phyloP scores from a whole-genome alignment of 2,113 vertebrate species.

The Octodon degus region DNA sequence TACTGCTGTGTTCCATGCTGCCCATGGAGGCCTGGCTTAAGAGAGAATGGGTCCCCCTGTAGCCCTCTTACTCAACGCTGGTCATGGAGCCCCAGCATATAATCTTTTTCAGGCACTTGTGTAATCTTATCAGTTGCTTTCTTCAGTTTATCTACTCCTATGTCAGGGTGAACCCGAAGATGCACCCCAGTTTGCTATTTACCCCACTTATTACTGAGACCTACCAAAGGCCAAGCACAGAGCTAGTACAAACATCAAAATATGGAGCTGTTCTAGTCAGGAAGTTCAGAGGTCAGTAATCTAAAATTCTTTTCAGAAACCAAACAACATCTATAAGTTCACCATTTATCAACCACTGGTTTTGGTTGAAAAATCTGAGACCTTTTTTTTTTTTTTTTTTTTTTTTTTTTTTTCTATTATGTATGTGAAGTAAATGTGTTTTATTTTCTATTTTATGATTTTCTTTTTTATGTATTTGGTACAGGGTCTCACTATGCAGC shows the following conservation, averaged over 20 bases:
- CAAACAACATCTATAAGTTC: not conserved
- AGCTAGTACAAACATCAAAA: not conserved
- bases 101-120: rapidly evolving
- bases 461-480: no score
- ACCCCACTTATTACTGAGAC: rapidly evolving
- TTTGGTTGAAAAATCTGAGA: not conserved
- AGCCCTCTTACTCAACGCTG: not conserved
- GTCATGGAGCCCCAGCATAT: not conserved
- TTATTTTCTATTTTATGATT: not conserved
- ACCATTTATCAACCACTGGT: not conserved
- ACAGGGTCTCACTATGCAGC: no score
- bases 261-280: rapidly evolving
- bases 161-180: not conserved
- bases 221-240: rapidly evolving
- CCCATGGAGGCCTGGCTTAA: no score
- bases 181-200: no score
- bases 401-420: not conserved
- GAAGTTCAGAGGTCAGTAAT: not conserved
- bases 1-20: rapidly evolving
- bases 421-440: not conserved
- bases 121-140: not conserved
- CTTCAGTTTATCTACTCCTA: rapidly evolving
- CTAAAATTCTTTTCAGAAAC: not conserved
- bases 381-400: not conserved
- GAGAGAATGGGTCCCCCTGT: not conserved